These are phyloP conservation scores for Diglossa cyanea DNA, from an alignment of 2,797 vertebrate species.

Conservation along the genomic window DNA sequence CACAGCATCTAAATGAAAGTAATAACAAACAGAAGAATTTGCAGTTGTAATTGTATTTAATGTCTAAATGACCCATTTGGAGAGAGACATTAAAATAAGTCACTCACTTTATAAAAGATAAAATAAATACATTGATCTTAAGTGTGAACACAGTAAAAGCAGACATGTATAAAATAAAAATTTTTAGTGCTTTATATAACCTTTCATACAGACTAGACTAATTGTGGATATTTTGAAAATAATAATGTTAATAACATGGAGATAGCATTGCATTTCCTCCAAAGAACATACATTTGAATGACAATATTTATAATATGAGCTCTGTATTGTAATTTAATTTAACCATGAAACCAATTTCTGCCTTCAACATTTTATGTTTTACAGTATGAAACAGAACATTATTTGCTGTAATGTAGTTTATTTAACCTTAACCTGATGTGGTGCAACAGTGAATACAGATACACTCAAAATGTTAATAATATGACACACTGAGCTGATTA, in stretches of 20 bases:
- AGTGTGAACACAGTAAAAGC: not conserved
- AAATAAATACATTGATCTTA: not conserved
- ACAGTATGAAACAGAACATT: conserved; percentile 64
- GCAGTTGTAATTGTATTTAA: not conserved
- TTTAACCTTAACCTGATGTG: conserved; percentile 75
- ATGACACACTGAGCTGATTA: conserved; percentile 77
- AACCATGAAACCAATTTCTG: conserved; percentile 64
- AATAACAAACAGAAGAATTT: not conserved
- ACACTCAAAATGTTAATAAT: conserved; percentile 81
- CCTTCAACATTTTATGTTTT: conserved; percentile 67
- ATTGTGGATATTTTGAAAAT: conserved; percentile 18
- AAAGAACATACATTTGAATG: conserved; percentile 45
- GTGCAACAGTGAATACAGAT: conserved; percentile 68
- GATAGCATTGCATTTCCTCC: conserved; percentile 6
- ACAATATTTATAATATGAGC: conserved; percentile 30
- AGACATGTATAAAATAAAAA: not conserved
- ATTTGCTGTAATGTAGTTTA: conserved; percentile 72
- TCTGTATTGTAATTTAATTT: conserved; percentile 64
- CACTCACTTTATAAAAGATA: not conserved
- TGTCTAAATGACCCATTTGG: not conserved
- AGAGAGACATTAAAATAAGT: not conserved
- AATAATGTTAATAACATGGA: not conserved
- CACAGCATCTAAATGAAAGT: not conserved
- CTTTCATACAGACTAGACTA: not conserved
- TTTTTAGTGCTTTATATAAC: not conserved